Percentiles rank a stretch among this genome's conserved stretches.
Conservation (phyloP, 2,113 vertebrate species). For the Poeciliopsis retropinna region DNA sequence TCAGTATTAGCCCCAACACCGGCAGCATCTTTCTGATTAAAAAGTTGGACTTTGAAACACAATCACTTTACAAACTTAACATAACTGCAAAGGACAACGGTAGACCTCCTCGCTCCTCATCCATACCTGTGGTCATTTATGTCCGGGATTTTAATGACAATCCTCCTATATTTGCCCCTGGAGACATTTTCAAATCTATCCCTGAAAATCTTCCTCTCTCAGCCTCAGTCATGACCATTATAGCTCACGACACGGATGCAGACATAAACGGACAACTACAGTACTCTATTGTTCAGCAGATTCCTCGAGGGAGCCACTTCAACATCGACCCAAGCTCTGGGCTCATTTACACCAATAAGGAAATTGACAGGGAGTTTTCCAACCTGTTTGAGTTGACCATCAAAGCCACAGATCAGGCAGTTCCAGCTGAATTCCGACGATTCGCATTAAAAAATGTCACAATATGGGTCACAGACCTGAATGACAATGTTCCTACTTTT, state of each 20-base stretch:
- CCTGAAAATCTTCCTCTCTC: conserved; percentile 92
- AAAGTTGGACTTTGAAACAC: conserved; percentile 94
- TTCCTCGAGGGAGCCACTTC: conserved; percentile 92
- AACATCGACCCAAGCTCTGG: conserved; percentile 86
- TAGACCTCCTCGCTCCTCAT: conserved; percentile 88
- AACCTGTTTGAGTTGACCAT: conserved; percentile 94
- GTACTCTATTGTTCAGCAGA: conserved; percentile 91
- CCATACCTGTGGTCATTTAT: conserved; percentile 91
- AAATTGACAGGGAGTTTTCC: conserved; percentile 95
- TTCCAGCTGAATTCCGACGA: conserved; percentile 89
- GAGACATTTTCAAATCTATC: conserved; percentile 96
- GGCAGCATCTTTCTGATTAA: conserved; percentile 95
- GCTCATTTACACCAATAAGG: conserved; percentile 86
- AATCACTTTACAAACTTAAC: conserved; percentile 92
- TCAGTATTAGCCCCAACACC: conserved; percentile 95
- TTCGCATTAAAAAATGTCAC: conserved; percentile 95
- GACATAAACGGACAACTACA: conserved; percentile 93
- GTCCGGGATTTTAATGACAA: conserved; percentile 98
- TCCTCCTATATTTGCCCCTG: conserved; percentile 89
- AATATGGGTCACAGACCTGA: conserved; percentile 92
- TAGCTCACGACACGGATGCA: conserved; percentile 92
- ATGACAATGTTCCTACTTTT: conserved; percentile 93
- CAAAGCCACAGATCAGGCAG: conserved; percentile 92
- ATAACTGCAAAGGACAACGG: conserved; percentile 94
- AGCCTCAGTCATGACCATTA: conserved; percentile 88